phyloP scores from a whole-genome alignment of 2,888 invertebrate species.

The Bhutanitis thaidina region DNA sequence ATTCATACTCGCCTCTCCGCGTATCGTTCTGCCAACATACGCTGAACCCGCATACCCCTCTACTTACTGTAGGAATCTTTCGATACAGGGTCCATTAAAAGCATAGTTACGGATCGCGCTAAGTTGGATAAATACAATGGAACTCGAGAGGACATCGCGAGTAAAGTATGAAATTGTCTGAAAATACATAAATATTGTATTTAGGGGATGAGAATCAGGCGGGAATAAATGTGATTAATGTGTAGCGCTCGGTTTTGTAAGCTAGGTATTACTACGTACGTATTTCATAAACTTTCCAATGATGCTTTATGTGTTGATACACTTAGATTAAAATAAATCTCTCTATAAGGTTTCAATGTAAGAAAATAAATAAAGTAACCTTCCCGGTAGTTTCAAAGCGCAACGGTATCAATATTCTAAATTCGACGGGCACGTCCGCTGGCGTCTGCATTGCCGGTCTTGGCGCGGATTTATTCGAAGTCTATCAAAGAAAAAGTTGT shows the following conservation, averaged over 20 bases:
- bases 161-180: constrained; percentile 73
- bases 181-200: constrained; percentile 78
- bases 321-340: neutral
- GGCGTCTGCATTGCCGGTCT: constrained; percentile 56
- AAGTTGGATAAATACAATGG: constrained; percentile 46
- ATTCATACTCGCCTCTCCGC: constrained; percentile 73
- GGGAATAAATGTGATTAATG: constrained; percentile 38
- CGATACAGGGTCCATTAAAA: constrained; percentile 31
- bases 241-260: constrained; percentile 24
- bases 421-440: constrained; percentile 41
- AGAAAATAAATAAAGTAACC: constrained; percentile 17
- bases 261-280: constrained; percentile 1
- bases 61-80: constrained; percentile 38
- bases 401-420: constrained; percentile 40
- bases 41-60: constrained; percentile 37
- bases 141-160: constrained; percentile 63
- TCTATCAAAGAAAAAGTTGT: constrained; percentile 76
- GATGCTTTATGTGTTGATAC: constrained; percentile 3
- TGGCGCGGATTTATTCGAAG: constrained; percentile 65
- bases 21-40: constrained; percentile 49
- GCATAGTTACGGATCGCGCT: constrained; percentile 45
- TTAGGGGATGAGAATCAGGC: constrained; percentile 55
- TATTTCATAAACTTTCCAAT: constrained; percentile 10
- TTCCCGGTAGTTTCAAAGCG: constrained; percentile 26
- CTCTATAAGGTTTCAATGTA: neutral